Base-by-base conservation (phyloP, 2,797 vertebrate species). In the Carapus acus region DNA sequence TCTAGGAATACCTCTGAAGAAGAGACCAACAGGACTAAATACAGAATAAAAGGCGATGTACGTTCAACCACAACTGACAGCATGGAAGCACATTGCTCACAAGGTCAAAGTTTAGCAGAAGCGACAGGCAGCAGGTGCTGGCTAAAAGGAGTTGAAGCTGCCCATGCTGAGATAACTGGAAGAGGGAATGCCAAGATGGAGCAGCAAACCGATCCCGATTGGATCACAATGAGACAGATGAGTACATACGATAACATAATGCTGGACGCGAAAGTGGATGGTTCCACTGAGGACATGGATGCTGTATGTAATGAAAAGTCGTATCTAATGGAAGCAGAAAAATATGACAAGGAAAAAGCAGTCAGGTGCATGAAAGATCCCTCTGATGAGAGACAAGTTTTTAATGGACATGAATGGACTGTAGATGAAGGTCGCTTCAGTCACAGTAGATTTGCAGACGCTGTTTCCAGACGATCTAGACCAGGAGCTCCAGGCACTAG, bases 51-150 rank as follows among this genome's bases (percentile, higher is more conserved):
- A 22, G 23, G 58, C 11, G 49, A 67, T 16, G 54, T 49, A 20
- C 19, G 19, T 64, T 49, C 37, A 50, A 31, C 34, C 19, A 16
- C 8, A 4, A 33, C 44, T 21, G 51, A 69, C 20, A 1, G 17
- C 9, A 38, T 21, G 23, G 54, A 62, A 24, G 46, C 66, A 52
- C 36, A 27, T 52, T 62, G 24, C 24, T 27, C 24, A 27, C 24
- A 27, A 27, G 24, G 56, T 71, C 68, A 56, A 64, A 65, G 18
- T 78, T 69, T 46, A 52, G 66, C 62, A 75, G 77, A 85, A 81
- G 74, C 75, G 75, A 82, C 79, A 81, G 77, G 72, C 59, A 57
- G 76, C 77, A 76, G 78, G 77, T 83, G 82, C 70, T 72, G 14
- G 75, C 79, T 78, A 77, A 80, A 83, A 79, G 76, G 53, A 70